Conservation (phyloP, 1,140 invertebrate species). For the Dreissena polymorpha region DNA sequence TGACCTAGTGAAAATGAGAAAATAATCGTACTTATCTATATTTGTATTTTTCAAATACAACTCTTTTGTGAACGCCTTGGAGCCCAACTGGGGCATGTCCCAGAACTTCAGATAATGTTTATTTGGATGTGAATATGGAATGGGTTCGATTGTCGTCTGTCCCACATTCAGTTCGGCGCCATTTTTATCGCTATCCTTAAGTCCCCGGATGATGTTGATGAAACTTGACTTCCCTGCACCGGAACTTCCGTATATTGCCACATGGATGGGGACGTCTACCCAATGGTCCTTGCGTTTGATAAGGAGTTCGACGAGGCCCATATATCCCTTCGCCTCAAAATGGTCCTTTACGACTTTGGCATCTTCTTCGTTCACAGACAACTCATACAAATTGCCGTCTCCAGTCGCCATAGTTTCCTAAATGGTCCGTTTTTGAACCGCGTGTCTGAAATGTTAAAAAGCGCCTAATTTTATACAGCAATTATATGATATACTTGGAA, state of each 20-base stretch:
- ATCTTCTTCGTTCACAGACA: slow-evolving; percentile 43
- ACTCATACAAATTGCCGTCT: not conserved
- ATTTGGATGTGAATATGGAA: slow-evolving; percentile 55
- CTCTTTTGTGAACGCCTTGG: slow-evolving; percentile 42
- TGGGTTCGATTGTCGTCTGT: slow-evolving; percentile 51
- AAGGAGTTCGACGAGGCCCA: slow-evolving; percentile 3
- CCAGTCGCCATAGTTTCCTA: not conserved
- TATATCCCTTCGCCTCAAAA: slow-evolving; percentile 34
- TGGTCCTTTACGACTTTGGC: slow-evolving; percentile 38
- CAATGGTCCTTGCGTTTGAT: slow-evolving; percentile 44
- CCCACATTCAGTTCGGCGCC: slow-evolving; percentile 42
- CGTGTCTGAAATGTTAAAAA: too few species aligned
- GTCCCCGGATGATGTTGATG: slow-evolving; percentile 55
- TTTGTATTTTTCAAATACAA: slow-evolving; percentile 40
- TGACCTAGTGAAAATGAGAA: slow-evolving; percentile 28
- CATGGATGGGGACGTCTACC: slow-evolving; percentile 51
- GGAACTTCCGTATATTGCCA: slow-evolving; percentile 40
- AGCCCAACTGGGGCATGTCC: slow-evolving; percentile 53
- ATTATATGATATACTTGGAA: too few species aligned
- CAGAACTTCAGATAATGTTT: slow-evolving; percentile 57
- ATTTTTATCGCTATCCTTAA: slow-evolving; percentile 42
- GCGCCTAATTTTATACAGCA: too few species aligned
- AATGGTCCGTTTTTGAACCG: too few species aligned
- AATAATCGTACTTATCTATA: slow-evolving; percentile 46
- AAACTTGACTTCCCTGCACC: slow-evolving; percentile 60